Evolutionary conservation across 2,888 invertebrate genomes (phyloP).

Genomic region (Diloba caeruleocephala): DNA sequence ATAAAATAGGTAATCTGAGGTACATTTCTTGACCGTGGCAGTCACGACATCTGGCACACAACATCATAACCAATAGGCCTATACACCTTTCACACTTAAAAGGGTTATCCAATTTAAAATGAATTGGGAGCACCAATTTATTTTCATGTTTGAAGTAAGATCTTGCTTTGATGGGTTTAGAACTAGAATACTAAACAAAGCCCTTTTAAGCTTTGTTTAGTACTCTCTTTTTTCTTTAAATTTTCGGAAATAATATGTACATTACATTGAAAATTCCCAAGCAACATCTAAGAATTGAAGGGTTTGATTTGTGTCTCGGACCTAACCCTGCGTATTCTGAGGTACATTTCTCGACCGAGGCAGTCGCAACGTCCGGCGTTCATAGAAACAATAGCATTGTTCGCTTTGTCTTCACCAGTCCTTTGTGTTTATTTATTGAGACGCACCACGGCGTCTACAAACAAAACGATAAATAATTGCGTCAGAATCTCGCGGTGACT

Average conservation of each 20-base stretch:
- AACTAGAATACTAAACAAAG: background rate
- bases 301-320: slow-evolving; percentile 22
- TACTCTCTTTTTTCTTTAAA: too few relatives aligned
- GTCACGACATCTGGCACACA: slow-evolving; percentile 34
- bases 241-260: too few relatives aligned
- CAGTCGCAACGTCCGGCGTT: slow-evolving; percentile 52
- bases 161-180: slow-evolving; percentile 3
- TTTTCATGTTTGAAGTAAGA: slow-evolving; percentile 9
- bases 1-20: slow-evolving; percentile 9
- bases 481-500: slow-evolving; percentile 43
- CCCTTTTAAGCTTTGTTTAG: too few relatives aligned
- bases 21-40: slow-evolving; percentile 9
- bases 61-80: slow-evolving; percentile 11
- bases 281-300: too few relatives aligned
- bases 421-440: slow-evolving; percentile 78
- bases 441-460: slow-evolving; percentile 58
- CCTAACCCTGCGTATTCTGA: slow-evolving; percentile 11
- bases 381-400: slow-evolving; percentile 63
- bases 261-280: too few relatives aligned
- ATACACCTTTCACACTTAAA: slow-evolving; percentile 18
- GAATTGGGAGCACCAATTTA: background rate
- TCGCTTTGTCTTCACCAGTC: slow-evolving; percentile 68
- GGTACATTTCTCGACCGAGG: slow-evolving; percentile 9
- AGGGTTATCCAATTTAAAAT: slow-evolving; percentile 12
- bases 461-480: slow-evolving; percentile 58